Evolutionary conservation across 64 coral and sea anemone species (phyloP), one percentile per base, ranked within the genome.

Genomic region (Montipora cactus): DNA sequence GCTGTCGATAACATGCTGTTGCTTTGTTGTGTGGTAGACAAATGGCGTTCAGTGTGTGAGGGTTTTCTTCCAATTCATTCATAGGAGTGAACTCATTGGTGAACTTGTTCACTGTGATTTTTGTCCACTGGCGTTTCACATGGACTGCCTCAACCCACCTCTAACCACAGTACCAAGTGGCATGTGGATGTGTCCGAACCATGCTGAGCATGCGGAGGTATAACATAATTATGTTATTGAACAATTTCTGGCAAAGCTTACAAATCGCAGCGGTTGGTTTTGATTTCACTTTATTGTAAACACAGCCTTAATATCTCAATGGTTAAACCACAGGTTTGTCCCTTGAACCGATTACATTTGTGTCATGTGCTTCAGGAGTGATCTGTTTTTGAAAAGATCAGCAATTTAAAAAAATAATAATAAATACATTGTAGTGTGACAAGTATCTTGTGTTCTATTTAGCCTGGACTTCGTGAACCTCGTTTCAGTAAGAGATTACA

Each of bases 111-210:
- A 99, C 45, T 99, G 97, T 94, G 97, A 99, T 87, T 99, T 99
- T 37, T 99, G 97, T 87, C 97, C 97, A 49, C 50, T 99, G 16
- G 95, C 94, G 67, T 99, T 99, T 84, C 97, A 99, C 80, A 95
- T 94, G 37, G 95, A 99, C 52, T 99, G 97, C 19, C 64, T 96
- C 2, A 96, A 99, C 44, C 97, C 97, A 10, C 97, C 97, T 0
- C 92, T 99, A 6, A 99, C 97, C 5, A 99, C 95, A 45, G 91
- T 91, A 64, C 97, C 97, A 1, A 81, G 83, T 74, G 97, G 97
- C 44, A 99, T 99, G 97, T 99, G 97, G 97, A 99, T 99, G 97
- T 99, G 97, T 81, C 97, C 97, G 15, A 99, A 99, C 64, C 97
- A 99, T 87, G 97, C 97, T n/a, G 97, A 99, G 71, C 97, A 99